Evolutionary conservation across 2,888 invertebrate genomes (phyloP).

Genomic region (Bhutanitis thaidina): DNA sequence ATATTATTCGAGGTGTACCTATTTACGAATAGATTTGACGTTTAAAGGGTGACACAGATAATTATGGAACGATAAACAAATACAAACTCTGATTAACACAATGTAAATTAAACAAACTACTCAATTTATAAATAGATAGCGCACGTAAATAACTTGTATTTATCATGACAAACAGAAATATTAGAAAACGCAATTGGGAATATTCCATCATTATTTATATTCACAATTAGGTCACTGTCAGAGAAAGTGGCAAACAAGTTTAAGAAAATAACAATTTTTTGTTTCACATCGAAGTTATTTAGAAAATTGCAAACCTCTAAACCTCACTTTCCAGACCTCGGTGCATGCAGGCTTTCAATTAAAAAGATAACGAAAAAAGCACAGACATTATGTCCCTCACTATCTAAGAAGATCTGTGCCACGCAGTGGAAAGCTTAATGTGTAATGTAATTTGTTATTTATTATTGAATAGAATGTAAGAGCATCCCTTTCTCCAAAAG

Average conservation of each 20-base stretch:
- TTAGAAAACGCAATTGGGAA: constrained; percentile 6
- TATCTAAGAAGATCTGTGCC: background rate
- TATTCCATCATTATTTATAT: constrained; percentile 3
- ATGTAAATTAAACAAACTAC: constrained; percentile 7
- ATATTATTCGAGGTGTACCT: background rate
- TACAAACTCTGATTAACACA: constrained; percentile 7
- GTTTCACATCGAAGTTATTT: too few relatives aligned
- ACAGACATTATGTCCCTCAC: too few relatives aligned
- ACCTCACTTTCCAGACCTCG: too few relatives aligned
- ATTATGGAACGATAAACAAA: constrained; percentile 10
- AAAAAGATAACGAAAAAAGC: too few relatives aligned
- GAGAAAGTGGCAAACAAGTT: background rate
- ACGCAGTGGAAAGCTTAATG: too few relatives aligned
- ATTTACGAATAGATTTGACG: background rate
- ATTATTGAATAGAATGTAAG: too few relatives aligned
- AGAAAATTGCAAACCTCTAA: too few relatives aligned
- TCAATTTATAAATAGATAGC: constrained; percentile 16
- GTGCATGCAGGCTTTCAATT: too few relatives aligned
- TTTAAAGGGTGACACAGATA: constrained; percentile 1
- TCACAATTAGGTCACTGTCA: background rate
- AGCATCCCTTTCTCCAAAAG: too few relatives aligned
- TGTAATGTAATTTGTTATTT: too few relatives aligned
- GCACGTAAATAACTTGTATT: constrained; percentile 7
- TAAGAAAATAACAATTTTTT: too few relatives aligned
- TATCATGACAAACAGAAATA: constrained; percentile 10